phyloP scores from a whole-genome alignment of 2,797 vertebrate species.

The Naso thynnoides region DNA sequence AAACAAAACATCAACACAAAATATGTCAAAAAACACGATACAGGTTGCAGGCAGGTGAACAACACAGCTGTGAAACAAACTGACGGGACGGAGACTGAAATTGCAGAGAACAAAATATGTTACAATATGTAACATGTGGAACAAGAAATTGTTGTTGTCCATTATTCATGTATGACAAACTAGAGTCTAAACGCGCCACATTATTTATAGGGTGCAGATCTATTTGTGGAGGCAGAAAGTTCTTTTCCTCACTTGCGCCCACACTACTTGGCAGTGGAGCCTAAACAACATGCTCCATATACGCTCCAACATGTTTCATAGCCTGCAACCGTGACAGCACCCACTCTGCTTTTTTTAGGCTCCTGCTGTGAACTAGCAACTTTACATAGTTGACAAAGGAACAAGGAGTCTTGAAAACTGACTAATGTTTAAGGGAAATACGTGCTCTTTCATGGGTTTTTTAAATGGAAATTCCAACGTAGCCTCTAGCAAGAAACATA shows the following conservation, averaged over 20 bases:
- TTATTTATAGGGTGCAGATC: conserved; percentile 10
- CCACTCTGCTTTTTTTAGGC: conserved; percentile 33
- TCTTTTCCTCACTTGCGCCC: conserved; percentile 41
- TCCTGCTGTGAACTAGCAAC: not conserved
- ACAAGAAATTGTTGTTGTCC: not conserved
- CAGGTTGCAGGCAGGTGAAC: too few species aligned
- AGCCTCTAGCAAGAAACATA: too few species aligned
- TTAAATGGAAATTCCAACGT: too few species aligned
- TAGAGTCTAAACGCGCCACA: not conserved
- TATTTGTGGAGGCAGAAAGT: conserved; percentile 47
- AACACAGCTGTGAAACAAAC: too few species aligned
- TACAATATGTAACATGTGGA: too few species aligned
- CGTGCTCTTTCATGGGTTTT: too few species aligned
- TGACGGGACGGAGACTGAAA: too few species aligned
- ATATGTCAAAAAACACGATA: too few species aligned
- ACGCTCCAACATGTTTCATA: conserved; percentile 24
- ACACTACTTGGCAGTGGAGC: conserved; percentile 39
- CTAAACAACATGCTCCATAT: conserved; percentile 36
- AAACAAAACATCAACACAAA: too few species aligned
- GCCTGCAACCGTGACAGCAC: conserved; percentile 36
- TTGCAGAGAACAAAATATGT: too few species aligned
- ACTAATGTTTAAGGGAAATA: too few species aligned
- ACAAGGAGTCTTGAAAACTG: not conserved
- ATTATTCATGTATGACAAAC: not conserved
- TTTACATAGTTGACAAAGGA: not conserved